Base-by-base conservation (phyloP, 2,797 vertebrate genomes). In the Notamacropus eugenii region DNA sequence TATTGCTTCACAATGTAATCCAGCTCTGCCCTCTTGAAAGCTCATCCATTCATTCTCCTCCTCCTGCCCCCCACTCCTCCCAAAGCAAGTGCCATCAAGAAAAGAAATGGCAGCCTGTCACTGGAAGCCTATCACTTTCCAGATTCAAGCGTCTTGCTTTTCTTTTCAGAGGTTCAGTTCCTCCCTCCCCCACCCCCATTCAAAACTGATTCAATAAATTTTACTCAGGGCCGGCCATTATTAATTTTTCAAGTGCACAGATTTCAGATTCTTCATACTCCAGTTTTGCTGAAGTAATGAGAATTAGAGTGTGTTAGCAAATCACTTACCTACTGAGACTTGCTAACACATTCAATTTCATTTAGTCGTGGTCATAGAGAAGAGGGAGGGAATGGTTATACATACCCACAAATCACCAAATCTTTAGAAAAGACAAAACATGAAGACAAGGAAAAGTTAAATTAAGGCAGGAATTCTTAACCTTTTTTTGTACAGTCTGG, bases 281-380 rank as follows among this genome's bases (percentile, higher is more conserved):
- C 97, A 98, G 92, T 97, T 98, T 98, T 97, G 94, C 98, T 98
- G 97, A 98, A 98, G 96, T 98, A 98, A 98, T 98, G 96, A 95
- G 98, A 98, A 98, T 98, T 96, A 98, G 95, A 98, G 87, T 90
- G 92, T 87, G 95, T 98, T 98, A 98, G 92, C 96, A 46, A 97
- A 98, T 96, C 94, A 28, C 90, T 92, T 98, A 95, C 59, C 95
- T 98, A 90, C 92, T 96, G 98, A 97, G 96, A 97, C 92, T 92
- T 95, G 93, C 96, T 98, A 97, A 97, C 96, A 95, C 92, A 87
- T 97, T 97, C 97, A 96, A 92, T 98, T 97, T 74, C 96, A 95
- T 96, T 98, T 96, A 10, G 46, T 95, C 96, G 94, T 92, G 95
- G 54, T 91, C 62, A 92, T 13, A n/a, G 90, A 91, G 93, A 93